Conservation (phyloP, 1,140 invertebrate genomes). For the Drosophila ambigua region DNA sequence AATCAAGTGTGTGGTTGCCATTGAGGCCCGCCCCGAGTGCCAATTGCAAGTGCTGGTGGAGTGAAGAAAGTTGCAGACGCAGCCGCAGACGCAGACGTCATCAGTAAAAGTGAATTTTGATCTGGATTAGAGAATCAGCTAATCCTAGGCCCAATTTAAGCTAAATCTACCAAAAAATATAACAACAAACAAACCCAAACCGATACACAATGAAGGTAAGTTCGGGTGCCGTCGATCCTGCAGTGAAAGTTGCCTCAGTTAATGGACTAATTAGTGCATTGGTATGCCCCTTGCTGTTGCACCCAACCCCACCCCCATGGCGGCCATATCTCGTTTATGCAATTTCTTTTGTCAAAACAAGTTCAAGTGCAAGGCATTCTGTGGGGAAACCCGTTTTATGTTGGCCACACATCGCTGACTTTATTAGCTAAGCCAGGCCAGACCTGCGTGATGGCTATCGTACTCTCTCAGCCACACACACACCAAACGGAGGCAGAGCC, state of each 20-base stretch:
- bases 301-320: no score
- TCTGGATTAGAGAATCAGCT: slow-evolving; percentile 57
- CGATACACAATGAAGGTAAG: slow-evolving; percentile 62
- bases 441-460: slow-evolving; percentile 33
- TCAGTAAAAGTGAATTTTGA: slow-evolving; percentile 55
- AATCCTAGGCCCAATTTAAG: slow-evolving; percentile 47
- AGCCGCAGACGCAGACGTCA: slow-evolving; percentile 34
- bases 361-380: slow-evolving; percentile 75
- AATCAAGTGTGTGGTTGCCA: slow-evolving; percentile 23
- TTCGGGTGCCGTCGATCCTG: slow-evolving; percentile 1
- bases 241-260: slow-evolving; percentile 62
- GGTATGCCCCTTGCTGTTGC: background rate
- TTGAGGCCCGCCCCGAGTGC: slow-evolving; percentile 34
- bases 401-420: slow-evolving; percentile 59
- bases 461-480: slow-evolving; percentile 3
- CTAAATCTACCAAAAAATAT: slow-evolving; percentile 16
- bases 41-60: slow-evolving; percentile 57
- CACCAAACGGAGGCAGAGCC: no score
- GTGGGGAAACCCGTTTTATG: slow-evolving; percentile 57
- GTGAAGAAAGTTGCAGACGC: slow-evolving; percentile 61
- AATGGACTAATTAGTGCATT: slow-evolving; percentile 56
- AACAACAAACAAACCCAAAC: slow-evolving; percentile 1
- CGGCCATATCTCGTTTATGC: slow-evolving; percentile 57
- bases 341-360: slow-evolving; percentile 62
- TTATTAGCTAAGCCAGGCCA: slow-evolving; percentile 57